phyloP scores from a whole-genome alignment of 2,113 vertebrate species.

The Leucopsar rothschildi region DNA sequence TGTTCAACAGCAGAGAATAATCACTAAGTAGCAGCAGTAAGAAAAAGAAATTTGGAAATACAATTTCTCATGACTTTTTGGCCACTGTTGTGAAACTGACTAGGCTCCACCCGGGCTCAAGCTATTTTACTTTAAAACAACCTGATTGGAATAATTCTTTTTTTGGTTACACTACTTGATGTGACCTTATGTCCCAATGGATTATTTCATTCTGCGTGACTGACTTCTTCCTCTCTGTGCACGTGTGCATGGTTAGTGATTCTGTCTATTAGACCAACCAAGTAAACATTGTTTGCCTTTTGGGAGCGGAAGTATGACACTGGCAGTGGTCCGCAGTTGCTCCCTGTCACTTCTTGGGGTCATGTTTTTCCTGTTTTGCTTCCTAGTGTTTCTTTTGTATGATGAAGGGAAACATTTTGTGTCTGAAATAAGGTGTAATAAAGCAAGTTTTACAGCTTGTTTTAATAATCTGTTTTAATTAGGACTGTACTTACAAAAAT shows the following conservation, averaged over 20 bases:
- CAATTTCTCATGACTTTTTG: neutral
- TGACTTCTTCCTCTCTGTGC: conserved; percentile 55
- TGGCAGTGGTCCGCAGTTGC: conserved; percentile 16
- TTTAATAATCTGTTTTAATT: neutral
- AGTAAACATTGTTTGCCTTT: conserved; percentile 64
- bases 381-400: conserved; percentile 1
- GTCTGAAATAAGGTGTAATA: neutral
- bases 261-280: conserved; percentile 69
- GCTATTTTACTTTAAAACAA: conserved; percentile 1
- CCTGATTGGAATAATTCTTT: conserved; percentile 35
- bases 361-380: neutral
- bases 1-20: neutral
- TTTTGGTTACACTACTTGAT: conserved; percentile 37
- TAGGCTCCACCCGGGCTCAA: neutral
- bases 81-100: neutral
- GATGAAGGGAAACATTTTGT: neutral
- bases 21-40: neutral
- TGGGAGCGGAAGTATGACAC: conserved; percentile 55
- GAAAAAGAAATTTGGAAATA: neutral
- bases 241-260: conserved; percentile 62
- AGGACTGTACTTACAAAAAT: neutral
- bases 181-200: conserved; percentile 46
- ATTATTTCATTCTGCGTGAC: conserved; percentile 61
- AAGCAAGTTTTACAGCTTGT: neutral
- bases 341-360: conserved; percentile 49